Base-by-base conservation (phyloP, 2,888 invertebrate species). In the Uloborus plumipes region DNA sequence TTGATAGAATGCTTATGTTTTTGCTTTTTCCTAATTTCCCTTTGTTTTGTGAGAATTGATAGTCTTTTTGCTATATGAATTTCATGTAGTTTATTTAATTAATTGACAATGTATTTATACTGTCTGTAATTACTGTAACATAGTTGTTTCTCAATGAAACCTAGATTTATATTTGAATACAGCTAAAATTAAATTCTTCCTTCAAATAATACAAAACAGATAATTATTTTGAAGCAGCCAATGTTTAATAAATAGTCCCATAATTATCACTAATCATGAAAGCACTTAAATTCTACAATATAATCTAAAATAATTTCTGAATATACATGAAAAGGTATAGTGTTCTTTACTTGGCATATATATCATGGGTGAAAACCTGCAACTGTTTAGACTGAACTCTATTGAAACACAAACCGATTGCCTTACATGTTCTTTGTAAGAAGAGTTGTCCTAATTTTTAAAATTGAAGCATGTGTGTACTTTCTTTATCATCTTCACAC, bases 381-480 rank as follows among this genome's bases (percentile, higher is more conserved):
- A 53, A 51, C 16, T 74, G 55, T 67, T 50, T 58, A 77, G 18
- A 67, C n/a, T 70, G 70, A 81, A 49, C 72, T 61, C 58, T 61
- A 64, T 22, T 22, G 61, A 61, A 80, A 71, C 53, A 72, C 22
- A 66, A 39, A 73, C 64, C 66, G 58, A 75, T 49, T 83, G 83
- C 83, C 77, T 83, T 83, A 83, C 55, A 69, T 83, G 73, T 73
- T 83, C 26, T 61, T 61, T 75, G 75, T 82, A 74, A 66, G 76
- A 47, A 71, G 22, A 49, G 26, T 65, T 31, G 31, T 71, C 71
- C 64, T 76, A 76, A 76, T 71, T 82, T 82, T 82, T 39, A 59
- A 58, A 64, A 70, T 71, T 9, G 15, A 70, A 22, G 55, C 18
- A 64, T 80, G 58, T 79, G 55, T 73, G 55, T 71, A 65, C 22